These are phyloP conservation scores for Heliconius congener DNA, from an alignment of 1,140 invertebrate genomes.

Conservation along the genomic window DNA sequence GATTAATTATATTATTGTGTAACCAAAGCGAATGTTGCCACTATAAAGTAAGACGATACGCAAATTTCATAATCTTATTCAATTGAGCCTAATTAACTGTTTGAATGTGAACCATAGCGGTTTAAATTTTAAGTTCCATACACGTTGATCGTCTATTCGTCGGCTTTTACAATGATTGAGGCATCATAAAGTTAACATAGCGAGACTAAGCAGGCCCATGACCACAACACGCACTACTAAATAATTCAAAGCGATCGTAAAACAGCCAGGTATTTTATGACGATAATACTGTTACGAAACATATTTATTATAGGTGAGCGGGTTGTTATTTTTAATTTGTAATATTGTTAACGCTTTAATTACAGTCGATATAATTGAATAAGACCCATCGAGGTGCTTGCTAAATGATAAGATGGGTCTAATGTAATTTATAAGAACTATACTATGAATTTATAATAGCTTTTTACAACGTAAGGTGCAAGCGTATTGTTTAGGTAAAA, in stretches of 20 bases:
- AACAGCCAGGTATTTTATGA: constrained; percentile 40
- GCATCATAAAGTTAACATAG: constrained; percentile 48
- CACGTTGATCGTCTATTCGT: constrained; percentile 34
- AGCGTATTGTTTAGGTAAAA: background rate
- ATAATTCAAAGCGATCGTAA: constrained; percentile 40
- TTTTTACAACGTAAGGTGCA: constrained; percentile 2
- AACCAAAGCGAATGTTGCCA: constrained; percentile 22
- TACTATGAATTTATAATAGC: background rate
- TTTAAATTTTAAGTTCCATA: background rate
- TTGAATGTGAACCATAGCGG: constrained; percentile 5
- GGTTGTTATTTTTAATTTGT: constrained; percentile 32
- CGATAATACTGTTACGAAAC: constrained; percentile 36
- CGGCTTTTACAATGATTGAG: constrained; percentile 45
- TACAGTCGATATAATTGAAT: constrained; percentile 32
- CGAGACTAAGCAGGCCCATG: constrained; percentile 47
- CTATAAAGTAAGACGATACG: constrained; percentile 19
- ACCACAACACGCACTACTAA: constrained; percentile 45
- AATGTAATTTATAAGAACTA: background rate
- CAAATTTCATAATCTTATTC: constrained; percentile 27
- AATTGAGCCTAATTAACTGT: background rate
- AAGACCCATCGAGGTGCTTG: background rate
- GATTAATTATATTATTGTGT: constrained; percentile 32
- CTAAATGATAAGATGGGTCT: background rate
- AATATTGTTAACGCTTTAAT: constrained; percentile 31
- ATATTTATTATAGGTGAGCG: constrained; percentile 29